phyloP scores from a whole-genome alignment of 2,888 invertebrate genomes.

The Danaus chrysippus region DNA sequence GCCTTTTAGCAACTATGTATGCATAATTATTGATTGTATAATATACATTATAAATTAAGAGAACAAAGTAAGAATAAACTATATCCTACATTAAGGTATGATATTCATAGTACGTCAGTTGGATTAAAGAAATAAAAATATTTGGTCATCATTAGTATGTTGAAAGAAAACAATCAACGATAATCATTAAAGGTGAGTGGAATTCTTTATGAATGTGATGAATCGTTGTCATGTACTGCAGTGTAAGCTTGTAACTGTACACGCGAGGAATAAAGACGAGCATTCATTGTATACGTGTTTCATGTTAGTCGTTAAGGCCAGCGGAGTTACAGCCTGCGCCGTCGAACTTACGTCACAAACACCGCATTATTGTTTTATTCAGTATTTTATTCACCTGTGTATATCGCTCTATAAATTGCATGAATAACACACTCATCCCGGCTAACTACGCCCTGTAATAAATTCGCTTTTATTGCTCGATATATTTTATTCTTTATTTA shows the following conservation, averaged over 20 bases:
- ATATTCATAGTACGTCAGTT: too few relatives aligned
- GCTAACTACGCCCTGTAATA: conserved; percentile 29
- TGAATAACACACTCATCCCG: conserved; percentile 23
- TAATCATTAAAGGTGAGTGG: neutral
- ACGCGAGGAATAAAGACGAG: neutral
- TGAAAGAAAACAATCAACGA: neutral
- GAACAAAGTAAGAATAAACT: too few relatives aligned
- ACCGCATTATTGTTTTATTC: conserved; percentile 17
- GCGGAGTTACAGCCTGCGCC: conserved; percentile 1
- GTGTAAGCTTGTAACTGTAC: neutral
- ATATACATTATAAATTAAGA: too few relatives aligned
- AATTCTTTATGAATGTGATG: neutral
- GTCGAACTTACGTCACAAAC: conserved; percentile 12
- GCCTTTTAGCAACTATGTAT: too few relatives aligned
- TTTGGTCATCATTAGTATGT: too few relatives aligned
- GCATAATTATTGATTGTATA: too few relatives aligned
- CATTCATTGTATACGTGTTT: neutral
- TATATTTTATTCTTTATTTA: conserved; percentile 25
- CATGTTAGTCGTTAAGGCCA: conserved; percentile 11
- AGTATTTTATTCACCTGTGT: conserved; percentile 25
- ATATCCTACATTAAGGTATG: too few relatives aligned
- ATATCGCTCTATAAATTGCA: conserved; percentile 16
- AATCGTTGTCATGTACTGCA: neutral
- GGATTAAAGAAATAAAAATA: too few relatives aligned
- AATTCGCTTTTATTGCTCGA: conserved; percentile 25